A percentile compares a stretch with the other conserved stretches of the same genome.
Evolutionary conservation across 2,888 invertebrate genomes (phyloP).

Genomic region (Cantharis lateralis): DNA sequence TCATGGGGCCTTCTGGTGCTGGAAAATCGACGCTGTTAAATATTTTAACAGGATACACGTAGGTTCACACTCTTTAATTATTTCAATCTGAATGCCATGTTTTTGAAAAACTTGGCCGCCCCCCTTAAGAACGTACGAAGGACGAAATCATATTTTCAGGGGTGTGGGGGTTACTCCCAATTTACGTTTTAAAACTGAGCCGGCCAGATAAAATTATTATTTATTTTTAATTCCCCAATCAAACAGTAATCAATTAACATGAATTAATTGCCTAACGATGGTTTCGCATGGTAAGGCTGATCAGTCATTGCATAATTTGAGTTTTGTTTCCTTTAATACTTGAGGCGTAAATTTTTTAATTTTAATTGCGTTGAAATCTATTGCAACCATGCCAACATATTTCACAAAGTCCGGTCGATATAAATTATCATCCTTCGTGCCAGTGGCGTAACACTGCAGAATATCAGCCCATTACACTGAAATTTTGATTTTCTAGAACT

Average conservation of each 20-base stretch:
- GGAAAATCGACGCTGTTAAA: slow-evolving; percentile 93
- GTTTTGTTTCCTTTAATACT: neutral
- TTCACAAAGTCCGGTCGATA: neutral
- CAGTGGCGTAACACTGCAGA: no score
- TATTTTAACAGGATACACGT: slow-evolving; percentile 95
- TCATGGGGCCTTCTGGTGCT: slow-evolving; percentile 97
- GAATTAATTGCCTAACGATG: neutral
- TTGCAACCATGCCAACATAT: neutral
- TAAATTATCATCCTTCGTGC: neutral
- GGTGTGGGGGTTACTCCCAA: no score
- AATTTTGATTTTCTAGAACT: slow-evolving; percentile 67
- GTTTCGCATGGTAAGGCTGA: neutral
- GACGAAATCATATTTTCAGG: no score
- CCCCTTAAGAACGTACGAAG: no score
- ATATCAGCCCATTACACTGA: no score
- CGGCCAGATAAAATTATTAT: no score
- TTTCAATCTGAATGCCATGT: neutral
- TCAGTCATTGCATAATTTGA: neutral
- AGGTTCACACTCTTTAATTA: slow-evolving; percentile 54
- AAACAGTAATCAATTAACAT: neutral
- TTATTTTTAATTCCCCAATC: no score
- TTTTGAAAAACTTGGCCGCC: no score
- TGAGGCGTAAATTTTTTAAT: neutral
- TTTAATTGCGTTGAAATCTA: neutral
- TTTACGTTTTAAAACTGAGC: no score